phyloP scores from a whole-genome alignment of 2,113 vertebrate species.

The Crypturellus undulatus region DNA sequence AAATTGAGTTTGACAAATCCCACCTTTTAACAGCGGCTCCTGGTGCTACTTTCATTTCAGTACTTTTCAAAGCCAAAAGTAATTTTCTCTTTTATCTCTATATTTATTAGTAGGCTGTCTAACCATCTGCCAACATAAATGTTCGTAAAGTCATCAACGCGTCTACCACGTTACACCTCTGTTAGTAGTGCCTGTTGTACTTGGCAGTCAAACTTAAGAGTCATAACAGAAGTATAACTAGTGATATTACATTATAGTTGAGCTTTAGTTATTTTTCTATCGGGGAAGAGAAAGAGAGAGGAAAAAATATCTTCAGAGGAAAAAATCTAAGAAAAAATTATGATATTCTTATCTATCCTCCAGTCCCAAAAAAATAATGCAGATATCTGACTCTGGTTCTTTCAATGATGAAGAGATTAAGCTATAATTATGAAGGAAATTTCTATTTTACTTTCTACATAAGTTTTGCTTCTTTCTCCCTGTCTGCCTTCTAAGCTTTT shows the following conservation, averaged over 20 bases:
- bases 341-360: neutral
- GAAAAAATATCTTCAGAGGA: neutral
- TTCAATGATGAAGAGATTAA: neutral
- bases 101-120: neutral
- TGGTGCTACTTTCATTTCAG: accelerated
- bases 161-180: neutral
- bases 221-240: neutral
- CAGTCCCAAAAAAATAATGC: accelerated
- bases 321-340: neutral
- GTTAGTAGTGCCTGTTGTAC: neutral
- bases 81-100: neutral
- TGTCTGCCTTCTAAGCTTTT: neutral
- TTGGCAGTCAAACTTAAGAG: neutral
- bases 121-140: neutral
- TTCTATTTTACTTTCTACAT: neutral
- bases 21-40: neutral
- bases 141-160: neutral
- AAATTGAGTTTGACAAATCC: neutral
- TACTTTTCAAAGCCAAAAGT: neutral
- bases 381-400: neutral
- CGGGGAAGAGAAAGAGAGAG: neutral
- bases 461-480: neutral
- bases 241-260: accelerated
- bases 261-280: neutral
- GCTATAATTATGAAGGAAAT: neutral